These are phyloP conservation scores for Coregonus sp. DNA, from an alignment of 2,797 vertebrate genomes.

Conservation along the genomic window DNA sequence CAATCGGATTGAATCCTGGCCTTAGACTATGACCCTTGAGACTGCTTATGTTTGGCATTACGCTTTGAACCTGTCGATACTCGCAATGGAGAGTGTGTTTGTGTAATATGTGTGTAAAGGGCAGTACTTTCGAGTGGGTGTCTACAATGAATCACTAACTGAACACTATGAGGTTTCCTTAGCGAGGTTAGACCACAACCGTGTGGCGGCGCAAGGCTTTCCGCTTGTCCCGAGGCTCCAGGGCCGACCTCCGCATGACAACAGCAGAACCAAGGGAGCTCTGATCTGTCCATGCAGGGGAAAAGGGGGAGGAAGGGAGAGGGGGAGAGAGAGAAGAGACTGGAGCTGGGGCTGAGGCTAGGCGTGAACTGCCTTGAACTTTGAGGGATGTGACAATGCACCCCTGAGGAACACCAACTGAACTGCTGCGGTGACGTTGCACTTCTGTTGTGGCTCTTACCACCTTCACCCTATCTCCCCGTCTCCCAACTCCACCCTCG, in stretches of 20 bases:
- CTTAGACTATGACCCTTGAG: not conserved
- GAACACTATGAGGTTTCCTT: constrained; percentile 25
- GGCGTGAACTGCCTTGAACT: constrained; percentile 47
- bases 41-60: not conserved
- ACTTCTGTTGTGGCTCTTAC: constrained; percentile 40
- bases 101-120: constrained; percentile 29
- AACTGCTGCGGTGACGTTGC: constrained; percentile 12
- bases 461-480: constrained; percentile 54
- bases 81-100: constrained; percentile 11
- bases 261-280: constrained; percentile 56
- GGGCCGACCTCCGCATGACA: constrained; percentile 75
- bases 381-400: constrained; percentile 10
- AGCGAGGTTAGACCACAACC: constrained; percentile 77
- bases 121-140: constrained; percentile 13
- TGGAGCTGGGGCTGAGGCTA: constrained; percentile 35
- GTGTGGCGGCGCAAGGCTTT: constrained; percentile 87
- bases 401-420: constrained; percentile 41
- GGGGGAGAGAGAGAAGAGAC: constrained; percentile 23
- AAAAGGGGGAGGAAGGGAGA: constrained; percentile 33
- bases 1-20: not conserved
- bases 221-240: constrained; percentile 76
- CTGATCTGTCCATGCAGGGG: constrained; percentile 56
- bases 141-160: constrained; percentile 19
- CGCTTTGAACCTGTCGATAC: constrained; percentile 14
- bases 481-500: constrained; percentile 26